A percentile compares a stretch with the other conserved stretches of the same genome.
Conservation (phyloP, 2,888 invertebrate species). For the Macaria liturata region DNA sequence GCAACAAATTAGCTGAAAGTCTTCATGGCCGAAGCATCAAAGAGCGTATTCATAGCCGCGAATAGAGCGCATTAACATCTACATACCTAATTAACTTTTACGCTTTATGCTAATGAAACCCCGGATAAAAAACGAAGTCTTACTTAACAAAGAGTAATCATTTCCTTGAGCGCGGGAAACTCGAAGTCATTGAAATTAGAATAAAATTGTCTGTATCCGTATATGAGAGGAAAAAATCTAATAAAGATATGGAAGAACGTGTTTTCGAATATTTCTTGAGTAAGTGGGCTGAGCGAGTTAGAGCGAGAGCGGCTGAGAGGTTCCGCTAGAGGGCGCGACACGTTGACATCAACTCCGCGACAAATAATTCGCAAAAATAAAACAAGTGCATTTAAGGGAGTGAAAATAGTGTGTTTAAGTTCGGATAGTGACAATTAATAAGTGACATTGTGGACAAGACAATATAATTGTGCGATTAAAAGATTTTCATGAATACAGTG, state of each 20-base stretch:
- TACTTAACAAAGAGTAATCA: constrained; percentile 52
- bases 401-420: too few relatives aligned
- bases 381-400: too few relatives aligned
- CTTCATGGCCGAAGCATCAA: constrained; percentile 31
- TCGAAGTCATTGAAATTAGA: constrained; percentile 49
- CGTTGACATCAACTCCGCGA: too few relatives aligned
- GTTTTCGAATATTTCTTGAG: constrained; percentile 51
- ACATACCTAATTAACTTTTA: constrained; percentile 47
- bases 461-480: too few relatives aligned
- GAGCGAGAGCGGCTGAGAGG: too few relatives aligned
- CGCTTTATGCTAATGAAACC: constrained; percentile 50
- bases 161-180: constrained; percentile 68
- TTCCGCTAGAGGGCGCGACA: too few relatives aligned
- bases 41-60: constrained; percentile 26
- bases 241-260: constrained; percentile 44
- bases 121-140: constrained; percentile 46
- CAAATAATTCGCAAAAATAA: too few relatives aligned
- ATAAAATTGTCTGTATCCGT: constrained; percentile 32
- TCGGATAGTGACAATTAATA: too few relatives aligned
- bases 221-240: constrained; percentile 41
- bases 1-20: constrained; percentile 24
- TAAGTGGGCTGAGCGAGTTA: constrained; percentile 41
- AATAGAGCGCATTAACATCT: constrained; percentile 45
- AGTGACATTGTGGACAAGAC: too few relatives aligned
- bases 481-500: too few relatives aligned